Conservation (phyloP, 2,888 invertebrate species). For the Coecobrya sp. region DNA sequence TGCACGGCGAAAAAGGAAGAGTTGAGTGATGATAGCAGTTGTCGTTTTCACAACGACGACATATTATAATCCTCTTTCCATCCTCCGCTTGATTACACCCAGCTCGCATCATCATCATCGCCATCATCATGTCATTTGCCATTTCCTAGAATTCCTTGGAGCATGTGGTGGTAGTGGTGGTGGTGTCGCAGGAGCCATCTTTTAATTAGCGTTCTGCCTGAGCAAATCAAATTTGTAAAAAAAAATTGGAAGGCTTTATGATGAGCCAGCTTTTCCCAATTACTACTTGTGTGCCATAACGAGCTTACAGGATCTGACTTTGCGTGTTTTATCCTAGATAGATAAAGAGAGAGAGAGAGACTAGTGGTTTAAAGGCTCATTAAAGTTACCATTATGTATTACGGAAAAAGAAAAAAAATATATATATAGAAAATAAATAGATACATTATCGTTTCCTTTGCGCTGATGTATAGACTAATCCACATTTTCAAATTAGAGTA, state of each 20-base stretch:
- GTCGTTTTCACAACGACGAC: neutral
- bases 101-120: slow-evolving; percentile 23
- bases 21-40: neutral
- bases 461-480: too few species aligned
- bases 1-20: too few species aligned
- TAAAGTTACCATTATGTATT: neutral
- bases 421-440: neutral
- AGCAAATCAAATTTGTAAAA: slow-evolving; percentile 34
- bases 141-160: neutral
- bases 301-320: neutral
- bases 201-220: slow-evolving; percentile 36
- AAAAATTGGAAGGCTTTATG: neutral
- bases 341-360: too few species aligned
- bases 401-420: neutral
- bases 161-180: neutral
- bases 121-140: neutral
- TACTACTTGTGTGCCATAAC: neutral
- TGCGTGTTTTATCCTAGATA: slow-evolving; percentile 13
- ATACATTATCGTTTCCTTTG: too few species aligned
- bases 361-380: slow-evolving; percentile 29
- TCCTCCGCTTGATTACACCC: slow-evolving; percentile 32
- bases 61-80: slow-evolving; percentile 39
- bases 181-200: neutral
- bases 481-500: too few species aligned
- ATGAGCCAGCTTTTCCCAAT: slow-evolving; percentile 29